Percentiles rank a stretch among this genome's conserved stretches.
Conservation (phyloP, 2,888 invertebrate genomes). For the Temnothorax unifasciatus region DNA sequence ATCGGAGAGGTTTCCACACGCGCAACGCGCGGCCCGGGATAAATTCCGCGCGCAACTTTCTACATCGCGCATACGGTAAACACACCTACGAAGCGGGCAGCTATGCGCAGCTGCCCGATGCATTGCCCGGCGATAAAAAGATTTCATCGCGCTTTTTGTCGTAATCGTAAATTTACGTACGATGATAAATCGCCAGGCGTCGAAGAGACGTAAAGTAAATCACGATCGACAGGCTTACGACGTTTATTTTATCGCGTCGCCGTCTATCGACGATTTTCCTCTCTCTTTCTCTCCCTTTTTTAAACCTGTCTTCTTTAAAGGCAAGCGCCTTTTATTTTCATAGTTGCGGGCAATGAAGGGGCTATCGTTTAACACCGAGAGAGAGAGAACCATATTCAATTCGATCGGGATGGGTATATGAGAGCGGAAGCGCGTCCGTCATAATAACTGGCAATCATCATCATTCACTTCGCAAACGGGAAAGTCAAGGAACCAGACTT, state of each 20-base stretch:
- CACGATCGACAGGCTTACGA: conserved; percentile 6
- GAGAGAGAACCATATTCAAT: background rate
- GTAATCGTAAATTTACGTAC: conserved; percentile 34
- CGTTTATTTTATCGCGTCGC: conserved; percentile 10
- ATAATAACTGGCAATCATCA: conserved; percentile 42
- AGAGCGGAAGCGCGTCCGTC: conserved; percentile 38
- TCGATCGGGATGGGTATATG: background rate
- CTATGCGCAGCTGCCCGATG: conserved; percentile 17
- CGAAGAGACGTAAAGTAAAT: conserved; percentile 30
- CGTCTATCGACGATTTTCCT: background rate
- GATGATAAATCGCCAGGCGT: conserved; percentile 37
- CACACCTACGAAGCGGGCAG: conserved; percentile 12
- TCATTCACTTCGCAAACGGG: conserved; percentile 39
- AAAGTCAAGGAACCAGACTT: conserved; percentile 69
- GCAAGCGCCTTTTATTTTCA: background rate
- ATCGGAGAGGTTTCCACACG: conserved; percentile 51
- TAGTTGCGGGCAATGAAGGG: background rate
- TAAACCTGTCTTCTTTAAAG: background rate
- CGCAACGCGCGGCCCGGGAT: conserved; percentile 2
- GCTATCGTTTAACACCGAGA: background rate
- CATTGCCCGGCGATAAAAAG: conserved; percentile 32
- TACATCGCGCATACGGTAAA: conserved; percentile 29
- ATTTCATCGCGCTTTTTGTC: conserved; percentile 30
- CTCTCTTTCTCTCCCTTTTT: background rate
- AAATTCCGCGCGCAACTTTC: conserved; percentile 47